These are phyloP conservation scores for Lophius piscatorius DNA, from an alignment of 2,113 vertebrate species.

Conservation along the genomic window DNA sequence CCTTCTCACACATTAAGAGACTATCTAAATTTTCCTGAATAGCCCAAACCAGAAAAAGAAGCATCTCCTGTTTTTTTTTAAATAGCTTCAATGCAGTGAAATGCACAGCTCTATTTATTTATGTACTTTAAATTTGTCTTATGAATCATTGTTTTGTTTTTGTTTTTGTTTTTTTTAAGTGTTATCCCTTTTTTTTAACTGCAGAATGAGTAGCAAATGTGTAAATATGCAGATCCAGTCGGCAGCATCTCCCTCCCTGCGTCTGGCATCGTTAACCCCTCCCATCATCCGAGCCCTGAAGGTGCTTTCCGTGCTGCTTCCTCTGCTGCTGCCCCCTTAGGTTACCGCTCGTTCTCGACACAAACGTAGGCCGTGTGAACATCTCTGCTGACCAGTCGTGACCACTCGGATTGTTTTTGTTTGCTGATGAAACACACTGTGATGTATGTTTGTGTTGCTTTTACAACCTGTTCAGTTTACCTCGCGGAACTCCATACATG, in stretches of 20 bases:
- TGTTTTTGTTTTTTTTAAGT: slow-evolving; percentile 3
- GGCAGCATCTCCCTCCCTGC: slow-evolving; percentile 30
- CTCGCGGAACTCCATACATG: background rate
- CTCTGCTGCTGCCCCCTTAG: slow-evolving; percentile 17
- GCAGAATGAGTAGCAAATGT: slow-evolving; percentile 73
- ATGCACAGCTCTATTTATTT: slow-evolving; percentile 79
- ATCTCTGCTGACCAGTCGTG: slow-evolving; percentile 50
- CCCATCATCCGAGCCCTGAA: slow-evolving; percentile 27
- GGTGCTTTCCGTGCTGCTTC: slow-evolving; percentile 47
- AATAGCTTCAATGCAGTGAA: slow-evolving; percentile 63
- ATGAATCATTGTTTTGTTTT: slow-evolving; percentile 53
- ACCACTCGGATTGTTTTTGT: slow-evolving; percentile 33
- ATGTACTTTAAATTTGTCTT: slow-evolving; percentile 63
- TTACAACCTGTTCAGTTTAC: slow-evolving; percentile 14
- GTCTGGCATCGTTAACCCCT: slow-evolving; percentile 17
- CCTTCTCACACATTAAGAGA: slow-evolving; percentile 2
- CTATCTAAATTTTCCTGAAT: slow-evolving; percentile 6
- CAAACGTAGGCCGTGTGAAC: slow-evolving; percentile 9
- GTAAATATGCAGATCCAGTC: slow-evolving; percentile 68
- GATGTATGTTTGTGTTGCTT: slow-evolving; percentile 50
- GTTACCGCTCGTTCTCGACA: slow-evolving; percentile 5
- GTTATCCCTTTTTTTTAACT: slow-evolving; percentile 35
- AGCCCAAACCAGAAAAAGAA: slow-evolving; percentile 32
- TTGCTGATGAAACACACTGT: slow-evolving; percentile 59
- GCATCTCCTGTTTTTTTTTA: slow-evolving; percentile 34